Evolutionary conservation across 2,888 invertebrate species (phyloP).

Genomic region (Euzophera pinguis): DNA sequence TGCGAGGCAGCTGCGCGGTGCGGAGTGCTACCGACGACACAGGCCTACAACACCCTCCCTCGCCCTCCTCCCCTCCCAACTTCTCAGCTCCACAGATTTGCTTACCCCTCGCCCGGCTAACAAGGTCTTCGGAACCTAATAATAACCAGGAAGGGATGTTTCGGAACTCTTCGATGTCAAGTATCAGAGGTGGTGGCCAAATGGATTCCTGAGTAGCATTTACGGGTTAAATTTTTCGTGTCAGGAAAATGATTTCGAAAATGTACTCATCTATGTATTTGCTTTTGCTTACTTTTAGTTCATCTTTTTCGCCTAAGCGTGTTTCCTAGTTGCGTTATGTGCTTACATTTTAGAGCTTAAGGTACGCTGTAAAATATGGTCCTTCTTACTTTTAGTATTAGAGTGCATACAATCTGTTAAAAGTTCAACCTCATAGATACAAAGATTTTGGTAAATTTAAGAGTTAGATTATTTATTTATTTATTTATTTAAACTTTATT

Average conservation of each 20-base stretch:
- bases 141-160: conserved; percentile 29
- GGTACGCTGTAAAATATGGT: too few species aligned
- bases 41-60: conserved; percentile 47
- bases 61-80: conserved; percentile 38
- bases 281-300: not conserved
- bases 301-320: too few species aligned
- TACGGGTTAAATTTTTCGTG: not conserved
- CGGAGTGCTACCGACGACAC: conserved; percentile 53
- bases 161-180: conserved; percentile 16
- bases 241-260: not conserved
- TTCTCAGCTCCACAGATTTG: conserved; percentile 46
- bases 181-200: conserved; percentile 12
- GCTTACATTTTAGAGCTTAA: too few species aligned
- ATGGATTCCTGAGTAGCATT: conserved; percentile 13
- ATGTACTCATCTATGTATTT: not conserved
- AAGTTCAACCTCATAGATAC: too few species aligned
- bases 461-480: too few species aligned
- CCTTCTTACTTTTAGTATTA: too few species aligned
- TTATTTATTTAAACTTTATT: too few species aligned
- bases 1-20: conserved; percentile 57
- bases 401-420: too few species aligned
- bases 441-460: too few species aligned
- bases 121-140: conserved; percentile 37
- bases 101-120: conserved; percentile 51
- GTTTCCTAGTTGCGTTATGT: too few species aligned